Evolutionary conservation across 2,888 invertebrate genomes (phyloP).

Genomic region (Polydesmus complanatus): DNA sequence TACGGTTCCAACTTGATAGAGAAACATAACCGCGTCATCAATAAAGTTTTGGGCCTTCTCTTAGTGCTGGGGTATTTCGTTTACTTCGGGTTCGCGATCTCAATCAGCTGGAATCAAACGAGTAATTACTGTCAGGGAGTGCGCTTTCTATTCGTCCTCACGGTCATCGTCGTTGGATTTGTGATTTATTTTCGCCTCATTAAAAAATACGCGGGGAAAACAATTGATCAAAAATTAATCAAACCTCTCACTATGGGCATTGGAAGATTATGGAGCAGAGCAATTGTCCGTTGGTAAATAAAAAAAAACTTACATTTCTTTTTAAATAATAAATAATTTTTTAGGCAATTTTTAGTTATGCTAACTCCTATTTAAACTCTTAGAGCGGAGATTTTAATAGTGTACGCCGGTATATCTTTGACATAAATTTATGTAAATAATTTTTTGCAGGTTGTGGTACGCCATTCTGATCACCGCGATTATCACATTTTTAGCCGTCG

Average conservation of each 20-base stretch:
- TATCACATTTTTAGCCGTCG: conserved; percentile 46
- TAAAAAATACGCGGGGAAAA: conserved; percentile 41
- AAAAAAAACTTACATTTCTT: neutral
- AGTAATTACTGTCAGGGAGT: conserved; percentile 47
- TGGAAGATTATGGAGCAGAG: conserved; percentile 18
- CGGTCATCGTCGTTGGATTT: conserved; percentile 45
- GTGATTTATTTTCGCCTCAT: conserved; percentile 49
- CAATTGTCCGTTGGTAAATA: conserved; percentile 15
- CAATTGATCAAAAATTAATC: conserved; percentile 28
- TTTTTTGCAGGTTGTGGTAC: conserved; percentile 28
- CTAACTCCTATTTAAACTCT: too few species aligned
- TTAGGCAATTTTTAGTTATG: too few species aligned
- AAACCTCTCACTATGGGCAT: conserved; percentile 18
- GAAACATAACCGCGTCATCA: neutral
- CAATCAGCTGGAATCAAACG: neutral
- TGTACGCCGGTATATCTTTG: too few species aligned
- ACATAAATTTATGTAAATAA: too few species aligned
- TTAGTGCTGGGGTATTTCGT: conserved; percentile 2
- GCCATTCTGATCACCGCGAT: conserved; percentile 38
- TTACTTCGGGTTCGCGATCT: conserved; percentile 12
- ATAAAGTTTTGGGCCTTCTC: neutral
- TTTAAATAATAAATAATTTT: conserved; percentile 10
- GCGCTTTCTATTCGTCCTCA: conserved; percentile 53
- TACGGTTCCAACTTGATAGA: neutral
- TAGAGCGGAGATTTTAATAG: too few species aligned